These are phyloP conservation scores for Plebejus anna DNA, from an alignment of 2,888 invertebrate genomes.

Conservation along the genomic window DNA sequence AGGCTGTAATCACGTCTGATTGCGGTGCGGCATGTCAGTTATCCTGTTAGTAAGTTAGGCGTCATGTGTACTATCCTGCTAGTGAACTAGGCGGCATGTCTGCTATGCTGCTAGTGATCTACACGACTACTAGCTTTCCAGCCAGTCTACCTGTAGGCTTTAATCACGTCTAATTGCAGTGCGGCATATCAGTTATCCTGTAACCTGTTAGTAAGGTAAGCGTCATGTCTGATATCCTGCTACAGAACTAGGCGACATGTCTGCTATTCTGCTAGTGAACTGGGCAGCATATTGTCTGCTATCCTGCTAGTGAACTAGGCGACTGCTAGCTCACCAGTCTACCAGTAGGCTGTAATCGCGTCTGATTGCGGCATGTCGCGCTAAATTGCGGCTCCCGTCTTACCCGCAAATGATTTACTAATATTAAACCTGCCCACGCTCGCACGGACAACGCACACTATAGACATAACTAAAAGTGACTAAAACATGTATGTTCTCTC, in stretches of 20 bases:
- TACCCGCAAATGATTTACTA: conserved; percentile 55
- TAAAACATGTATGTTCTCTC: no score
- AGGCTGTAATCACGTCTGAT: conserved; percentile 19
- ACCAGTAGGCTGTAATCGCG: conserved; percentile 8
- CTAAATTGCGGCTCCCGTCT: conserved; percentile 50
- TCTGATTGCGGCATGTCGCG: conserved; percentile 37
- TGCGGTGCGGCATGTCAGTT: not conserved
- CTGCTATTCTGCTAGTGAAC: no score
- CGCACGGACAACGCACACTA: conserved; percentile 36
- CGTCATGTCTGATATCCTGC: no score
- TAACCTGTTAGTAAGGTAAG: no score
- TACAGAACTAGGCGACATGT: no score
- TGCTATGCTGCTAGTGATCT: not conserved
- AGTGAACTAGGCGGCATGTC: not conserved
- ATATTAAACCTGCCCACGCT: conserved; percentile 49
- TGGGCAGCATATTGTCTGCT: no score
- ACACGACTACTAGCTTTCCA: not conserved
- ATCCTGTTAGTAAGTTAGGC: not conserved
- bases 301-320: no score
- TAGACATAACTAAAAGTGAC: not conserved
- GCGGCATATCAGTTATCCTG: conserved; percentile 7
- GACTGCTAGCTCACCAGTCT: not conserved
- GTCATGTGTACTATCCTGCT: conserved; percentile 38
- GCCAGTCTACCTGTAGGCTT: not conserved
- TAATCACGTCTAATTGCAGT: conserved; percentile 24